Evolutionary conservation across 2,888 invertebrate species (phyloP), one percentile per base, ranked within the genome.

Genomic region (Dicyrtoma fusca): DNA sequence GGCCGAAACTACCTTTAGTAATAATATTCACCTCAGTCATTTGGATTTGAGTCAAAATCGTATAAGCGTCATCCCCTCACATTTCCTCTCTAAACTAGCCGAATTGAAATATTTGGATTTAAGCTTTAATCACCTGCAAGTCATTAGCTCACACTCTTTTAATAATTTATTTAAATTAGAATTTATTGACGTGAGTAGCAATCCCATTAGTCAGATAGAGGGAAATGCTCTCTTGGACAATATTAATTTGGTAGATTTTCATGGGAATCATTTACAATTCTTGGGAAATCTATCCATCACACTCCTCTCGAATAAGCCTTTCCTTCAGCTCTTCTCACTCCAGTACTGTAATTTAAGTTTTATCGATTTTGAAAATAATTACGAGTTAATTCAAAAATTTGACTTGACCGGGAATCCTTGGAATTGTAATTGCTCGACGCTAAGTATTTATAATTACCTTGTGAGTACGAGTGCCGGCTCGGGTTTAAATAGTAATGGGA

Each of bases 331-430:
- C 1, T 64, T 71, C 45, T 71, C 71, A 6, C 65, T 71, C 14
- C 42, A 57, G 42, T 57, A 71, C 42, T 42, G 57, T 25, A 65
- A 63, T 23, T 42, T 68, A 17, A 65, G 25, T 4, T 14, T 6
- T 5, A 53, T 65, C 1, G 34, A 65, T 53, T 65, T 65, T 13
- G 14, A 65, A 6, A 17, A 19, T 1, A 44, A 68, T 17, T 55
- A 44, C 10, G 57, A 68, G 1, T n/a, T 57, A 14, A 45, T 59
- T 34, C 44, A 25, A 1, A 57, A 57, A 19, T 25, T 69, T 14
- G 71, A 65, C 26, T n/a, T 71, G 21, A 59, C 19, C 8, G 71
- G 65, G 8, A 71, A 71, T 59, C 71, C 71, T 23, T 71, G 71
- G 71, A 57, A 59, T 17, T 71, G 71, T 59, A 71, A 71, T 57